Evolutionary conservation across 2,113 vertebrate species (phyloP), one percentile per base, ranked within the genome.

Genomic region (Oryzias curvinotus): DNA sequence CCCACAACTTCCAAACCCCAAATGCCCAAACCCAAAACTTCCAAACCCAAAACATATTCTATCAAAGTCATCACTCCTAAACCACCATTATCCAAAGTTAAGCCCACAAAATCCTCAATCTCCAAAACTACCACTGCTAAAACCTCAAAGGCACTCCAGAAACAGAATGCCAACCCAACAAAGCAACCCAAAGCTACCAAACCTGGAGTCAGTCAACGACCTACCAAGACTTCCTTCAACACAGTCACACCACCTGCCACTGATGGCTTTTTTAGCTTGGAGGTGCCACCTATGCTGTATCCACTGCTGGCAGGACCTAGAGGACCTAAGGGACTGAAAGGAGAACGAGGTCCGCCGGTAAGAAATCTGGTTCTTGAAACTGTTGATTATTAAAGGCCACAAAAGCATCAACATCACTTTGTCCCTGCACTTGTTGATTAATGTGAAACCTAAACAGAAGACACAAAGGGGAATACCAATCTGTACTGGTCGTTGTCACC

Each of bases 261-360:
- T 0, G 92, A 93, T 23, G 88, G 89, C 62, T 94, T 92, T 71
- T 90, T 91, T 0, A 88, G 91, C 86, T 93, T 93, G 66, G 89
- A 94, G 14, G 68, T 91, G 0, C 91, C 90, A 57, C 93, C 93
- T 13, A 96, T 94, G 2, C 84, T 83, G 0, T 93, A 95, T 80
- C 91, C 93, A 0, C 74, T 94, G 79, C 75, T 94, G 54, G 74
- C 87, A 62, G 96, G 92, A 85, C 82, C 90, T 75, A 89, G 85
- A 60, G 96, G 92, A 85, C 82, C 90, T 75, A 89, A 86, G 0
- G 95, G 95, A 45, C 68, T 88, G 76, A 98, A 98, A 89, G 96
- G 96, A 88, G 95, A 98, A 43, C 71, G 70, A 19, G 96, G 96
- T 73, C 73, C 73, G 17, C 62, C 77, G 91, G 96, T 98, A 92